These are phyloP conservation scores for Limnephilus marmoratus DNA, from an alignment of 2,888 invertebrate species.

Conservation along the genomic window DNA sequence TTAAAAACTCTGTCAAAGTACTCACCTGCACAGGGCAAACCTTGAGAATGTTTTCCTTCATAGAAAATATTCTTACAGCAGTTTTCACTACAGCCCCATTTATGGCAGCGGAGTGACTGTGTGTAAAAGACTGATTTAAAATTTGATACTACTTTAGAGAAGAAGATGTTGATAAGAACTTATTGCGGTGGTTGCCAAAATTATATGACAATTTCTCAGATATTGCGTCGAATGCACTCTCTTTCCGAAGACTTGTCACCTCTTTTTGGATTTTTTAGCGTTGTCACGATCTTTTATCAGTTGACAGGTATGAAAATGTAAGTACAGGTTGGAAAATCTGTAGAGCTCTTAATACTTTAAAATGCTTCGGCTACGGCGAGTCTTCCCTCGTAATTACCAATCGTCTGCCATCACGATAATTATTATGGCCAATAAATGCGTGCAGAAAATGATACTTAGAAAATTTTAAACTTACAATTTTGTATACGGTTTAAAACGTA, in stretches of 20 bases:
- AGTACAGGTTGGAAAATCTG: not conserved
- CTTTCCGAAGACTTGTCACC: conserved; percentile 29
- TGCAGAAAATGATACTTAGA: not conserved
- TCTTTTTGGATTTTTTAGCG: conserved; percentile 19
- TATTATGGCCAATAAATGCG: not conserved
- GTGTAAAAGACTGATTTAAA: not conserved
- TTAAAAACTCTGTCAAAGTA: not conserved
- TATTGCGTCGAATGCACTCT: conserved; percentile 19
- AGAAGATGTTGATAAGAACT: not conserved
- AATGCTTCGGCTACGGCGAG: not conserved
- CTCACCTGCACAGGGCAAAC: not conserved
- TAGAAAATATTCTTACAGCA: not conserved
- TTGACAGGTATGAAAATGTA: not conserved
- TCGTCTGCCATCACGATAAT: not conserved
- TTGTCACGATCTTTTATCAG: conserved; percentile 6
- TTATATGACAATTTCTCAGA: not conserved
- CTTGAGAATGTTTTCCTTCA: conserved; percentile 14
- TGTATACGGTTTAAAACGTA: not conserved
- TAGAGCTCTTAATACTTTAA: conserved; percentile 10
- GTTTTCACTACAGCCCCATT: not conserved
- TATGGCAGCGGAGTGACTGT: not conserved
- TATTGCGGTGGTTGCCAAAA: not conserved
- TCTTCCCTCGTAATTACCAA: not conserved
- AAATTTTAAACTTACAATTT: not conserved
- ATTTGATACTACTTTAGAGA: not conserved